Percentiles rank a stretch among this genome's conserved stretches.
phyloP scores from a whole-genome alignment of 2,113 vertebrate genomes.

The Scalopus aquaticus region DNA sequence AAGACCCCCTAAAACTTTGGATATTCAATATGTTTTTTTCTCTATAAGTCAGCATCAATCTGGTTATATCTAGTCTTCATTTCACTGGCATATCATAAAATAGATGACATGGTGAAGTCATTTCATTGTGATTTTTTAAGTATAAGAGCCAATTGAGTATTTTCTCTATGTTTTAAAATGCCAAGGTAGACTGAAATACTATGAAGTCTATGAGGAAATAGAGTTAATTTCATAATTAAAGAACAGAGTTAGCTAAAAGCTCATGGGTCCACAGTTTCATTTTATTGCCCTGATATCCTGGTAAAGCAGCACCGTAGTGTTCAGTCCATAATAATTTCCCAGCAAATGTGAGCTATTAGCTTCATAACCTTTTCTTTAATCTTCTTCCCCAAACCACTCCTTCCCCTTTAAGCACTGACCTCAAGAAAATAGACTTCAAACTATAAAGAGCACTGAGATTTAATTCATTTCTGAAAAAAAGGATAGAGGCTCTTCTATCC shows the following conservation, averaged over 20 bases:
- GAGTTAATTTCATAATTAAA: slow-evolving; percentile 65
- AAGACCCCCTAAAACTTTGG: not conserved
- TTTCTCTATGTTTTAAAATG: slow-evolving; percentile 45
- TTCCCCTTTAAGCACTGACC: not conserved
- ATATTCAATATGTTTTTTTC: not conserved
- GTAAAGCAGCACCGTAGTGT: not conserved
- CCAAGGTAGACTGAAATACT: not conserved
- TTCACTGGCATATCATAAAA: not conserved
- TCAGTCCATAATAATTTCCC: not conserved
- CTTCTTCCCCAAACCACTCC: not conserved
- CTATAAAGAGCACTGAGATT: not conserved
- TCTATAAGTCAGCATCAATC: not conserved
- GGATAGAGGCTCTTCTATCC: not conserved
- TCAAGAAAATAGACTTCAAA: slow-evolving; percentile 27
- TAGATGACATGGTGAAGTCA: not conserved
- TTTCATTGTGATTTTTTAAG: not conserved
- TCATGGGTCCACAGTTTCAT: not conserved
- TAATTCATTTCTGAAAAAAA: not conserved
- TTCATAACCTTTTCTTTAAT: not conserved
- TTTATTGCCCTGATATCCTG: not conserved
- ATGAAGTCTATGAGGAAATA: not conserved
- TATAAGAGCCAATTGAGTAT: slow-evolving; percentile 19
- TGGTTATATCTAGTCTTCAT: not conserved
- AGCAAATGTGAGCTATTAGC: not conserved
- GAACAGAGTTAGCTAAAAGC: not conserved